Percentiles rank a stretch among this genome's conserved stretches.
phyloP scores from a whole-genome alignment of 2,113 vertebrate species.

The Fregetta grallaria region DNA sequence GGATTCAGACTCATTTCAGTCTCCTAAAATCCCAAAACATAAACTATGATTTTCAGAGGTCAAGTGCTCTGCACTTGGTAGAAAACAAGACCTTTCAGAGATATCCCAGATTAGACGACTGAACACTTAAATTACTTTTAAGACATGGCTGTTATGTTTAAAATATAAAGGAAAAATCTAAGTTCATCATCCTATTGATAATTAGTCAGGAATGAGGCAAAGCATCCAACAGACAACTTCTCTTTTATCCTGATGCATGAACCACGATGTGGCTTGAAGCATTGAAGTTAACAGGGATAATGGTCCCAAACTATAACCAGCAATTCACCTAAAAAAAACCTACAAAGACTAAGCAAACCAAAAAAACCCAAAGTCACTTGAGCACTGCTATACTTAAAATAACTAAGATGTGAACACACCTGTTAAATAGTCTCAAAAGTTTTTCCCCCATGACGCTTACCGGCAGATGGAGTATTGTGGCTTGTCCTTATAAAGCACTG shows the following conservation, averaged over 20 bases:
- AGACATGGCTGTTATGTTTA: neutral
- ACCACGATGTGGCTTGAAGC: neutral
- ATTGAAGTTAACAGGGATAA: neutral
- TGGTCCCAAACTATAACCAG: neutral
- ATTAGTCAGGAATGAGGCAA: neutral
- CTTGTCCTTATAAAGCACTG: neutral
- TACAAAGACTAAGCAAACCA: neutral
- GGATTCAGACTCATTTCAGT: conserved; percentile 5
- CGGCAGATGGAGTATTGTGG: neutral
- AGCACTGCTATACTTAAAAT: neutral
- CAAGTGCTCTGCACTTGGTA: neutral
- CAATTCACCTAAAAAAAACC: neutral
- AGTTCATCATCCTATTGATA: neutral
- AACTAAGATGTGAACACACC: neutral
- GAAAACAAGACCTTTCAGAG: neutral
- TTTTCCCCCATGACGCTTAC: neutral
- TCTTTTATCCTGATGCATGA: neutral
- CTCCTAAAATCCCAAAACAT: conserved; percentile 18
- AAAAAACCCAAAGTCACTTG: neutral
- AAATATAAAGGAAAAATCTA: neutral
- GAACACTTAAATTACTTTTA: neutral
- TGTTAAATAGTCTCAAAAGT: neutral
- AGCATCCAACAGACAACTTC: neutral
- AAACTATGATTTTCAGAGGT: neutral
- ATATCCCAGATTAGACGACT: neutral